phyloP scores from a whole-genome alignment of 2,797 vertebrate genomes.

The Australoheros facetus region DNA sequence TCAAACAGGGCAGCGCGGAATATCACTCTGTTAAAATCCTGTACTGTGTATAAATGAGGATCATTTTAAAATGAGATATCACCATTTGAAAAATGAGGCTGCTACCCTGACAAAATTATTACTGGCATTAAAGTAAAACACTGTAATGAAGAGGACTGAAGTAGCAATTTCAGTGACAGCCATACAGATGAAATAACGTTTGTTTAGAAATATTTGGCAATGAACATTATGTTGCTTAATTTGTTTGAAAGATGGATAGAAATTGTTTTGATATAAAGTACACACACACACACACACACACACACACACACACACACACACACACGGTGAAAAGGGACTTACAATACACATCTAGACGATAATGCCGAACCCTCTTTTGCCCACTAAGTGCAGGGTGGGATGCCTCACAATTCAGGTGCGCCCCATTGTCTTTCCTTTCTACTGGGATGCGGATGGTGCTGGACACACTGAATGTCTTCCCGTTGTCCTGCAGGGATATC shows the following conservation, averaged over 20 bases:
- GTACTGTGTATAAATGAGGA: slow-evolving; percentile 40
- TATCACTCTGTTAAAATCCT: slow-evolving; percentile 37
- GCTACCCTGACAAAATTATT: slow-evolving; percentile 35
- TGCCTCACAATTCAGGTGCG: slow-evolving; percentile 87
- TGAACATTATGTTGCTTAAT: slow-evolving; percentile 26
- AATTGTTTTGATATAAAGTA: neutral
- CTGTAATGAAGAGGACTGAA: slow-evolving; percentile 26
- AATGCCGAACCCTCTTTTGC: slow-evolving; percentile 88
- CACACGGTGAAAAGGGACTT: slow-evolving; percentile 62
- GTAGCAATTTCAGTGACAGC: slow-evolving; percentile 39
- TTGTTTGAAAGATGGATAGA: slow-evolving; percentile 32
- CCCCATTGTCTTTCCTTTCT: slow-evolving; percentile 89
- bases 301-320: slow-evolving; percentile 2
- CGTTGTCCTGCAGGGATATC: slow-evolving; percentile 87
- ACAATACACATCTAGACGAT: slow-evolving; percentile 92
- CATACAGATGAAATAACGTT: slow-evolving; percentile 45
- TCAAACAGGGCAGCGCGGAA: slow-evolving; percentile 36
- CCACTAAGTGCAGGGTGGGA: slow-evolving; percentile 83
- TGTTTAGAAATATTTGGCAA: slow-evolving; percentile 36
- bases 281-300: neutral
- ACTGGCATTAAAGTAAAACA: slow-evolving; percentile 42
- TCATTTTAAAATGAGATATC: slow-evolving; percentile 47
- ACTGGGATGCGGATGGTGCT: slow-evolving; percentile 86
- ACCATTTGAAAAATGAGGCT: slow-evolving; percentile 50
- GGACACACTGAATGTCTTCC: slow-evolving; percentile 87